phyloP scores from a whole-genome alignment of 2,888 invertebrate species.

The Deroplatys truncata region DNA sequence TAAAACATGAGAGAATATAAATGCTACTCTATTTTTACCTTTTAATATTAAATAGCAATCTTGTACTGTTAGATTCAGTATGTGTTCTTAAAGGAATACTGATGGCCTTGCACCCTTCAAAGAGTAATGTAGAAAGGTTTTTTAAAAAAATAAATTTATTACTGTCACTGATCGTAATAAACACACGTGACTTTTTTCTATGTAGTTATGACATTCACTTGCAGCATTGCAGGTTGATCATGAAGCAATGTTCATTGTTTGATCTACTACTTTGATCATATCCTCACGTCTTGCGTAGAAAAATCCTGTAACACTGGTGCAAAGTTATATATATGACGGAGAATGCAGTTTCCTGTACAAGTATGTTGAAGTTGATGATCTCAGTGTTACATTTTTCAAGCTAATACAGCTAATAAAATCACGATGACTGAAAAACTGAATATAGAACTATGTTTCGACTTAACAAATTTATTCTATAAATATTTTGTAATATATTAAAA shows the following conservation, averaged over 20 bases:
- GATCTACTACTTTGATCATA: background rate
- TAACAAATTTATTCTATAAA: background rate
- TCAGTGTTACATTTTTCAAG: background rate
- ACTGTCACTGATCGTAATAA: background rate
- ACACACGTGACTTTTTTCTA: background rate
- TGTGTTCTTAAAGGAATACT: slow-evolving; percentile 19
- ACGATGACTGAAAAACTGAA: background rate
- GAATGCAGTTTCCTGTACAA: background rate
- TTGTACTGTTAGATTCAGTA: slow-evolving; percentile 18
- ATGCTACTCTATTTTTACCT: slow-evolving; percentile 25
- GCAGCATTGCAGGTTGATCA: background rate
- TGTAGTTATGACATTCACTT: background rate
- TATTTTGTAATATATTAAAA: background rate
- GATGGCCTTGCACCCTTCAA: slow-evolving; percentile 24
- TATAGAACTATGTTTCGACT: background rate
- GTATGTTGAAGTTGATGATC: background rate
- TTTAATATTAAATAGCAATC: slow-evolving; percentile 15
- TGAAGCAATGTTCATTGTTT: background rate
- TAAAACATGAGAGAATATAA: slow-evolving; percentile 21
- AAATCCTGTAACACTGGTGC: background rate
- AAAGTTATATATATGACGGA: background rate
- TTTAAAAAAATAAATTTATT: background rate
- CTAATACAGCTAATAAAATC: background rate
- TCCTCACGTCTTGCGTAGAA: background rate
- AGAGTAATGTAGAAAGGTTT: background rate